Base-by-base conservation (phyloP, 1,140 invertebrate genomes). In the Tetramorium parvispinum region DNA sequence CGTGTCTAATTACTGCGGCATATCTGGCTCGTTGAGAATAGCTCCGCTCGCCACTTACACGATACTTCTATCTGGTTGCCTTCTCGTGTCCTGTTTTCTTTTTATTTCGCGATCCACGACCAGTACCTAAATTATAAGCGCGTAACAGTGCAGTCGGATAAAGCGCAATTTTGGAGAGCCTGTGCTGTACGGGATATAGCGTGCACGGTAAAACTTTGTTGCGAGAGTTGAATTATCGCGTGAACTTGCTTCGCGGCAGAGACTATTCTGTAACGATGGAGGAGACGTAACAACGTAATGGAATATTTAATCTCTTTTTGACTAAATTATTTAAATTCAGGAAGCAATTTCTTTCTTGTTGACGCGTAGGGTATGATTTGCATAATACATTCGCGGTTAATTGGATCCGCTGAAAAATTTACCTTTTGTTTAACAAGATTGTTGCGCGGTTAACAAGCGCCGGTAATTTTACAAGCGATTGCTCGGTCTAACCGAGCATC, bases 1-100 rank as follows among this genome's bases (percentile, higher is more conserved):
- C 51, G 46, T 65, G 57, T 91, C 85, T 93, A 92, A 92, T 92
- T 92, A 90, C 88, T 88, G 53, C 6, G 71, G 87, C 89, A 88
- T 91, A 90, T 91, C 86, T 88, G 49, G 77, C 73, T 91, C 89
- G 66, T 89, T 71, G 78, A 81, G 70, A 79, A 71, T 75, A 86
- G 51, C 53, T 40, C 53, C 65, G 21, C n/a, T 63, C 21, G 53
- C 43, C 71, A 81, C 63, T 90, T 90, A 63, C 70, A n/a, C 78
- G 46, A 68, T 87, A 82, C 63, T 77, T 86, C 53, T 57, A 40
- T 57, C 43, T 37, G 21, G 73, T 32, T 43, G 13, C 27, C 37
- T 65, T 27, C n/a, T 57, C 51, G 24, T 43, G 13, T 10, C 5
- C 1, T 8, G 10, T n/a, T 59, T 16, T 18, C 55, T 32, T 76